A percentile compares a stretch with the other conserved stretches of the same genome.
Conservation (phyloP, 2,113 vertebrate genomes). For the Gymnorhina tibicen region DNA sequence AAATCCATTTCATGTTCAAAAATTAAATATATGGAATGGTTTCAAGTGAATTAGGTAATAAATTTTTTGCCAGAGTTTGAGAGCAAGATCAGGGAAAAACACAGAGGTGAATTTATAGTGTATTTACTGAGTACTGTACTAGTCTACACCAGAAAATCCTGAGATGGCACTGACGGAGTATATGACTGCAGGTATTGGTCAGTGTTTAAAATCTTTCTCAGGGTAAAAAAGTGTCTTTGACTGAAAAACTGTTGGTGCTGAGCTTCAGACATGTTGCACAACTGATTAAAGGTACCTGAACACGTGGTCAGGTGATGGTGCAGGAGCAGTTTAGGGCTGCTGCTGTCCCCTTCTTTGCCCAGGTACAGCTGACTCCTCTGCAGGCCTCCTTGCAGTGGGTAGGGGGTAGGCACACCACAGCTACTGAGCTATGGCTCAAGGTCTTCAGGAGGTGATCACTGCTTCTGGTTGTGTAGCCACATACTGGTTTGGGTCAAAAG, state of each 20-base stretch:
- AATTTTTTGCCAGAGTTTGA: neutral
- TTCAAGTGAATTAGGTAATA: neutral
- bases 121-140: neutral
- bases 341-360: neutral
- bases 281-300: neutral
- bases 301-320: neutral
- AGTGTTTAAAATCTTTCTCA: neutral
- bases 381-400: too few relatives aligned
- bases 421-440: rapidly evolving
- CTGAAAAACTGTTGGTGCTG: neutral
- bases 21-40: neutral
- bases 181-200: neutral
- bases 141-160: neutral
- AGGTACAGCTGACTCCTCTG: neutral
- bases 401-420: neutral
- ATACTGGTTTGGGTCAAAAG: neutral
- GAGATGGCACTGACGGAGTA: neutral
- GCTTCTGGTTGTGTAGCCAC: neutral
- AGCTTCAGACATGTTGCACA: neutral
- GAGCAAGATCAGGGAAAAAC: neutral
- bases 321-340: neutral
- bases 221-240: neutral
- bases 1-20: neutral
- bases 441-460: neutral
- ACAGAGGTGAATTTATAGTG: neutral